Base-by-base conservation (phyloP, 2,113 vertebrate genomes). In the Erinaceus europaeus region DNA sequence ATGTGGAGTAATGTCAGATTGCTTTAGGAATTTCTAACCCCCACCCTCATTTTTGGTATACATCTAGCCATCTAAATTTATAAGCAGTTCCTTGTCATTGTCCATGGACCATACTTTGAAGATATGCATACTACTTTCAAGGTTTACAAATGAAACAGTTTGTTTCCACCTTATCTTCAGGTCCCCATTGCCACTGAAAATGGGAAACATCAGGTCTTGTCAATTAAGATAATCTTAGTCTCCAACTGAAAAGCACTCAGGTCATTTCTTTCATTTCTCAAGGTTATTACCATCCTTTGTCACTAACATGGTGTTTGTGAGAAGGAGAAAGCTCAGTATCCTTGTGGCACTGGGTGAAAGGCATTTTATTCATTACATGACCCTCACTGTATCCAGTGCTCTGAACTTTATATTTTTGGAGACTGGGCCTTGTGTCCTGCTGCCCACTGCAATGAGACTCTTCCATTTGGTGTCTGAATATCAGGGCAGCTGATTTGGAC, bases 401-500 rank as follows among this genome's bases (percentile, higher is more conserved):
- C 25, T 89, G 38, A 13, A 65, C 38, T 61, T 90, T 91, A 84
- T 92, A 61, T 12, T 8, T 55, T 76, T 64, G 21, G 61, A 82
- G 72, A 84, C 84, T 90, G 91, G 86, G 84, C 29, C 0, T 32
- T 65, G 52, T 91, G 77, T 80, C 89, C 57, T 84, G 21, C 21
- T 76, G 55, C 15, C 73, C 67, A 50, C 72, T 59, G 86, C 72
- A 62, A 76, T 69, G 84, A 83, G 67, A 48, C 61, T 86, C 34
- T 77, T 34, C 59, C 4, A 0, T 82, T 88, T 53, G 76, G 74
- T 90, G 62, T 59, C 71, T 88, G 64, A 82, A 82, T 90, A 75
- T 75, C 72, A 92, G 80, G 79, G 61, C 68, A 73, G 80, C 72
- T 91, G n/a, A 61, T 55, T 87, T 89, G 83, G 65, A 44, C 71